Evolutionary conservation across 2,888 invertebrate genomes (phyloP).

Genomic region (Caenorhabditis sp.): DNA sequence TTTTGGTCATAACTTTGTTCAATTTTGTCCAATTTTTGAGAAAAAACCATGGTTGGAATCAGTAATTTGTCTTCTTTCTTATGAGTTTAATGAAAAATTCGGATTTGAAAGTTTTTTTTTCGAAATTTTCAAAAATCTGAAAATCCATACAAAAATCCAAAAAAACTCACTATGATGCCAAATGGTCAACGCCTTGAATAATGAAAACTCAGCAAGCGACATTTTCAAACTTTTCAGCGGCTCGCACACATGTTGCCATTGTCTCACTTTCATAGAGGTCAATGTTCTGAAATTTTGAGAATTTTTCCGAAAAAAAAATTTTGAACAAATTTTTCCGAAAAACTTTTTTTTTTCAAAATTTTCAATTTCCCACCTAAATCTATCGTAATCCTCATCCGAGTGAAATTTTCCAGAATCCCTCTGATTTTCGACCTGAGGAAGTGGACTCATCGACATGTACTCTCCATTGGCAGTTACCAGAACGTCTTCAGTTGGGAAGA

Average conservation of each 20-base stretch:
- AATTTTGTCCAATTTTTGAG: too few species aligned
- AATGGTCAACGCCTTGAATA: constrained; percentile 63
- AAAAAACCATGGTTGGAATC: too few species aligned
- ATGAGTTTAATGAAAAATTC: too few species aligned
- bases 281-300: constrained; percentile 28
- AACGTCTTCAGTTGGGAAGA: constrained; percentile 35
- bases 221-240: constrained; percentile 54
- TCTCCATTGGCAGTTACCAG: constrained; percentile 61
- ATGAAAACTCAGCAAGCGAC: constrained; percentile 53
- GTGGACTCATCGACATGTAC: constrained; percentile 44
- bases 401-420: constrained; percentile 28
- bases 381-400: constrained; percentile 55
- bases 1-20: too few species aligned
- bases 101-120: too few species aligned
- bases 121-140: too few species aligned
- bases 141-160: neutral
- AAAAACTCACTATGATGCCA: constrained; percentile 64
- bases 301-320: neutral
- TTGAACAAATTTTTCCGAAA: neutral
- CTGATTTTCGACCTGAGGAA: constrained; percentile 34
- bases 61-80: too few species aligned
- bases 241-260: constrained; percentile 47
- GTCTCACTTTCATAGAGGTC: constrained; percentile 54
- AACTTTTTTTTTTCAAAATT: neutral
- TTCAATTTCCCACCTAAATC: constrained; percentile 36